phyloP scores from a whole-genome alignment of 1,140 invertebrate genomes.

The Penaeus indicus region DNA sequence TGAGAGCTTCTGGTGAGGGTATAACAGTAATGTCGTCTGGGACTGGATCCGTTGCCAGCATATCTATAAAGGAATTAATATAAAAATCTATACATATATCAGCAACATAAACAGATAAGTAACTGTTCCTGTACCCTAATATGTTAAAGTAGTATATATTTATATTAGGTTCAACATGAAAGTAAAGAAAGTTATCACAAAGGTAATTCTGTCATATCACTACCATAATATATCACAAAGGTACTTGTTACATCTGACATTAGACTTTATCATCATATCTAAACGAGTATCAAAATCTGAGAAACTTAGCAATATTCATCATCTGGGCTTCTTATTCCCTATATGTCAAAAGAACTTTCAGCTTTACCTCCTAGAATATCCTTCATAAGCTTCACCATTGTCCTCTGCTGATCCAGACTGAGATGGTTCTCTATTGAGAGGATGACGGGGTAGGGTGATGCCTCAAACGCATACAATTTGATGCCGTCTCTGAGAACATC shows the following conservation, averaged over 20 bases:
- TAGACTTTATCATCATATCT: no score
- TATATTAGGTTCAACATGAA: no score
- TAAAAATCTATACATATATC: no score
- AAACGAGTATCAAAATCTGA: no score
- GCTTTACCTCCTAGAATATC: constrained; percentile 73
- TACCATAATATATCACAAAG: no score
- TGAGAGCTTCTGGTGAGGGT: constrained; percentile 71
- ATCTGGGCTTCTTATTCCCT: not conserved
- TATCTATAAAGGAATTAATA: constrained; percentile 36
- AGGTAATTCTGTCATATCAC: no score
- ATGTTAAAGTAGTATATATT: no score
- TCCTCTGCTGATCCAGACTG: constrained; percentile 73
- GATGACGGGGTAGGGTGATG: constrained; percentile 74
- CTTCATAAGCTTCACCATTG: constrained; percentile 73
- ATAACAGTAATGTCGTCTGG: constrained; percentile 58
- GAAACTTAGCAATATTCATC: not conserved
- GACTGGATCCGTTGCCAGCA: constrained; percentile 46
- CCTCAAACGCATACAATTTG: constrained; percentile 70
- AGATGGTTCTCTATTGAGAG: constrained; percentile 77
- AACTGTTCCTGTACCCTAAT: no score
- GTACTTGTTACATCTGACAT: no score
- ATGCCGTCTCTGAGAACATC: constrained; percentile 74
- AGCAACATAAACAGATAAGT: no score
- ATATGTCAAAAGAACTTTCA: constrained; percentile 40
- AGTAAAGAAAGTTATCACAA: no score